Conservation (phyloP, 2,797 vertebrate genomes). For the Arnoldichthys spilopterus region DNA sequence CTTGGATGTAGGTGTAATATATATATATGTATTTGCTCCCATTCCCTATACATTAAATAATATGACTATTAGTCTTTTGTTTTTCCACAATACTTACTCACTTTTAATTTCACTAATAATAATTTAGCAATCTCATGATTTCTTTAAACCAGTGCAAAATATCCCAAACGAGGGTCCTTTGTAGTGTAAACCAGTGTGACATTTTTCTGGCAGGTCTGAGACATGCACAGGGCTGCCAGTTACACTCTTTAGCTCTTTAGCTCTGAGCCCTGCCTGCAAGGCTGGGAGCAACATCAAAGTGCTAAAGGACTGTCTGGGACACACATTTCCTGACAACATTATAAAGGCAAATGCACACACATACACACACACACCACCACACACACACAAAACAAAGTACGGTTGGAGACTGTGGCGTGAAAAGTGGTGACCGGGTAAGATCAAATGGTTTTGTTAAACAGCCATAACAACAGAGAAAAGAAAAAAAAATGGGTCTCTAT, state of each 20-base stretch:
- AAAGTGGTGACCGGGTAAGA: not conserved
- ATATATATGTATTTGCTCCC: no score
- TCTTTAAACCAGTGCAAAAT: slow-evolving; percentile 32
- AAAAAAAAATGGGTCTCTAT: not conserved
- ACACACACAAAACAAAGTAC: slow-evolving; percentile 7
- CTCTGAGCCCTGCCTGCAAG: slow-evolving; percentile 46
- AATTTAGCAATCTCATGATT: not conserved
- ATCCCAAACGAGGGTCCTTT: slow-evolving; percentile 53
- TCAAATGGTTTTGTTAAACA: not conserved
- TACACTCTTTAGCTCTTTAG: slow-evolving; percentile 65
- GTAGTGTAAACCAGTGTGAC: slow-evolving; percentile 69
- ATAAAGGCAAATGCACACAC: slow-evolving; percentile 35
- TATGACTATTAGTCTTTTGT: no score
- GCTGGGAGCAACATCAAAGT: slow-evolving; percentile 64
- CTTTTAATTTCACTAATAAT: not conserved
- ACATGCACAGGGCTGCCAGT: slow-evolving; percentile 60
- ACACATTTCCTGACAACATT: slow-evolving; percentile 61
- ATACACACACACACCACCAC: not conserved
- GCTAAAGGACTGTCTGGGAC: slow-evolving; percentile 62
- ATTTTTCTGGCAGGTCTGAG: slow-evolving; percentile 65
- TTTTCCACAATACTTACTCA: no score
- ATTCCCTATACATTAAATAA: no score
- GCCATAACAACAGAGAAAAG: not conserved
- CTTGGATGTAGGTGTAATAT: no score
- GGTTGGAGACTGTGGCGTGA: not conserved